Evolutionary conservation across 2,888 invertebrate genomes (phyloP), one percentile per base, ranked within the genome.

Genomic region (Sycophila texana): DNA sequence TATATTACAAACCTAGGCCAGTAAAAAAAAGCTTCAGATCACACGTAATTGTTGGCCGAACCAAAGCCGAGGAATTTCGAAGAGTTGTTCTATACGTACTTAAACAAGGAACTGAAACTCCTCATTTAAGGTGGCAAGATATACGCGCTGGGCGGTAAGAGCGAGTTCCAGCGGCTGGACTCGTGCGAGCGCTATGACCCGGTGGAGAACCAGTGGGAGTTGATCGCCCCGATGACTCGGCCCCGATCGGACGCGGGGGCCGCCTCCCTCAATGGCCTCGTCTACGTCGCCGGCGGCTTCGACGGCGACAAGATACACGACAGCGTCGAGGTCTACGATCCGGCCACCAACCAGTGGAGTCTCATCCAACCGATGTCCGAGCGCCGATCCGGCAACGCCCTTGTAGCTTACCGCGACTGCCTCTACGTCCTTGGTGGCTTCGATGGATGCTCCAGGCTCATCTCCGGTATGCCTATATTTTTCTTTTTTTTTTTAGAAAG

Each of bases 381-480:
- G 71, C 94, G 95, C 0, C 92, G 96, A 16, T 95, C 96, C 13
- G 96, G 96, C 0, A 95, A 96, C 70, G 94, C 94, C 71, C 91
- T 96, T 13, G 92, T 95, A 22, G 92, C 94, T 1, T 94, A 94
- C 86, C 91, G 93, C 53, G 93, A 94, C 83, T 92, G 92, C 58
- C 88, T 97, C 4, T 96, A 95, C 85, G 96, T 95, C 0, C 92
- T 97, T 2, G 97, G 96, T 0, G 96, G 96, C 0, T 96, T 95
- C 89, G 95, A 96, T 87, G 96, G 96, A 3, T 92, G 93, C 83
- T 92, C 92, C 51, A 91, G 96, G 65, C 91, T 96, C 7, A 93
- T 93, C 82, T 94, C 94, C 70, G 95, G 95, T 91, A 87, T 89
- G 82, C 26, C 26, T 26, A 2, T 26, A 26, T 26, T 3, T 26